A percentile compares a stretch with the other conserved stretches of the same genome.
phyloP scores from a whole-genome alignment of 2,113 vertebrate species.

The Dryoscopus gambensis region DNA sequence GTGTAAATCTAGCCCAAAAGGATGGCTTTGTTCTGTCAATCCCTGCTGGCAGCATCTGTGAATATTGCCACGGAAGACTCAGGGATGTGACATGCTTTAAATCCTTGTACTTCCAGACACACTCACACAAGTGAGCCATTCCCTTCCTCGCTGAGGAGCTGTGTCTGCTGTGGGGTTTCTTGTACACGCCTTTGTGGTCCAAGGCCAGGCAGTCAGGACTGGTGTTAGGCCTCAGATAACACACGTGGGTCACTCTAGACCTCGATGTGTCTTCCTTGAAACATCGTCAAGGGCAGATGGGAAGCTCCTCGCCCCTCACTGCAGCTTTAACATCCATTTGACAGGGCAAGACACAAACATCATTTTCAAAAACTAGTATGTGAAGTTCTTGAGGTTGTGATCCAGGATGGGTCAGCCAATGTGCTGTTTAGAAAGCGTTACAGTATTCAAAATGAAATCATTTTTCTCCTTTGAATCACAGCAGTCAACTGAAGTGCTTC shows the following conservation, averaged over 20 bases:
- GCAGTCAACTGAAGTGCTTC: constrained; percentile 41
- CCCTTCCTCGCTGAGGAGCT: background rate
- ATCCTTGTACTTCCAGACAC: background rate
- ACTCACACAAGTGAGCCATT: background rate
- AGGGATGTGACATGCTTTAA: background rate
- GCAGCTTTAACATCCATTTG: background rate
- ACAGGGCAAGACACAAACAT: background rate
- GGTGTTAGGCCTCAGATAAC: background rate
- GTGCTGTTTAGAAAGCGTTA: constrained; percentile 15
- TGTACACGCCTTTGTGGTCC: background rate
- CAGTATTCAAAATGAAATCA: background rate
- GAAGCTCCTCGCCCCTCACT: background rate
- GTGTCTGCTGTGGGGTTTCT: background rate
- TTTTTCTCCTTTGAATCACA: background rate
- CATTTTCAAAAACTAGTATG: background rate
- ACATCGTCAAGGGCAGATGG: background rate
- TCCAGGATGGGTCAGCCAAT: background rate
- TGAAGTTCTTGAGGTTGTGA: background rate
- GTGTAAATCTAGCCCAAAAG: background rate
- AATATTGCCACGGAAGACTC: background rate
- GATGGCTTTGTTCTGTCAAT: background rate
- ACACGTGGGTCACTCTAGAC: background rate
- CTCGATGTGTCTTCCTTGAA: background rate
- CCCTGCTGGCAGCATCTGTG: background rate
- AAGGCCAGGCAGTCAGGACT: background rate